phyloP scores from a whole-genome alignment of 1,140 invertebrate species.

The Polypedilum vanderplanki region DNA sequence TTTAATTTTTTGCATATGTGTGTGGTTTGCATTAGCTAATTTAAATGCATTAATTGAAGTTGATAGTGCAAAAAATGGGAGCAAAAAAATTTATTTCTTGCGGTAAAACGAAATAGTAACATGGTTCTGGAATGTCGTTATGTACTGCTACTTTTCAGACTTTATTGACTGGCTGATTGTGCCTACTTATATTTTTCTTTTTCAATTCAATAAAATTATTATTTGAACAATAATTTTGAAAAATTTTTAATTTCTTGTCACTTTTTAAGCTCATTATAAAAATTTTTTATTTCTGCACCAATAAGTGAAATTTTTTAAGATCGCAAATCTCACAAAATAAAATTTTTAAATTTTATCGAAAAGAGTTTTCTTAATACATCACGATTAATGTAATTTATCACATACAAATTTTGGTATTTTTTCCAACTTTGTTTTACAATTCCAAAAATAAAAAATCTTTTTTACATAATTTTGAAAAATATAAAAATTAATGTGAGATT shows the following conservation, averaged over 20 bases:
- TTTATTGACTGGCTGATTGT: conserved; percentile 17
- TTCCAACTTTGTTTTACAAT: neutral
- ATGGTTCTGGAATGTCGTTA: conserved; percentile 9
- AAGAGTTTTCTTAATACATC: neutral
- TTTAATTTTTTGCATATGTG: neutral
- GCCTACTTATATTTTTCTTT: neutral
- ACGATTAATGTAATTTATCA: conserved; percentile 14
- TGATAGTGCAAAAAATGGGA: neutral
- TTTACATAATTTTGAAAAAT: conserved; percentile 12
- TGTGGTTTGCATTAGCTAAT: too few relatives aligned
- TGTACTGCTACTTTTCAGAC: conserved; percentile 10
- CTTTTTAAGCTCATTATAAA: neutral
- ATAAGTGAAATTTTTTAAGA: neutral
- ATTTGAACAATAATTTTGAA: neutral
- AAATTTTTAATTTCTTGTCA: neutral
- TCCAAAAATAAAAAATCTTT: neutral
- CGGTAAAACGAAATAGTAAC: neutral
- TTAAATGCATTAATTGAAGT: neutral
- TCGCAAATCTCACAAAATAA: neutral
- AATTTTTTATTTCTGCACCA: neutral
- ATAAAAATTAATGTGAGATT: conserved; percentile 5
- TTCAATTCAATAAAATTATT: conserved; percentile 14
- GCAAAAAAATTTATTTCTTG: neutral
- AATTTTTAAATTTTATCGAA: neutral
- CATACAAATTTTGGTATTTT: conserved; percentile 19